These are phyloP conservation scores for Mesocricetus auratus DNA, from an alignment of 2,113 vertebrate genomes.

Conservation along the genomic window DNA sequence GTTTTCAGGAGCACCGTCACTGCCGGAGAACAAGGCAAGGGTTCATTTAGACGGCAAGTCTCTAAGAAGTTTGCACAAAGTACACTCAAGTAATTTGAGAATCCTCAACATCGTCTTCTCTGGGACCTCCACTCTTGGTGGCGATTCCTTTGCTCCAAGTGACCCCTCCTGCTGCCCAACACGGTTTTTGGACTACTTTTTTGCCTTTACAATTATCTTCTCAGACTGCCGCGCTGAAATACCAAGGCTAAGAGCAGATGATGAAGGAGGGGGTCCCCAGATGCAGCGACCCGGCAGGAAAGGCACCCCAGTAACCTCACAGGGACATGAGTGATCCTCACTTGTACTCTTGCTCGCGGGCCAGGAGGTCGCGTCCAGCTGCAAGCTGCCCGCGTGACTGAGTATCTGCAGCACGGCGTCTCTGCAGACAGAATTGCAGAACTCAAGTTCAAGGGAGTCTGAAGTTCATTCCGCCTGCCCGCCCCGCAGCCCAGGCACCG, in stretches of 20 bases:
- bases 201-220: neutral
- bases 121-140: neutral
- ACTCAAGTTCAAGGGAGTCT: neutral
- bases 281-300: neutral
- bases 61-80: neutral
- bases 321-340: constrained; percentile 79
- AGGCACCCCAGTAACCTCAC: neutral
- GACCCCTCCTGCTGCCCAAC: neutral
- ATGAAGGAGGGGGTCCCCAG: neutral
- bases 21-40: neutral
- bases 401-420: neutral
- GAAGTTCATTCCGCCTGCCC: rapidly evolving
- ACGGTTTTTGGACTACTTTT: neutral
- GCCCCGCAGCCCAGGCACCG: neutral
- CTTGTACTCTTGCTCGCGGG: constrained; percentile 93
- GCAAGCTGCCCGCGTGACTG: neutral
- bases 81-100: neutral
- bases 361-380: constrained; percentile 82
- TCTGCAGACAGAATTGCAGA: constrained; percentile 58
- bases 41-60: neutral
- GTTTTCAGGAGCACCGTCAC: neutral
- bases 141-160: neutral
- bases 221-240: neutral
- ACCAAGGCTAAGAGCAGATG: no score
- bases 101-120: neutral